Conservation (phyloP, 1,140 invertebrate species). For the Drosophila ambigua region DNA sequence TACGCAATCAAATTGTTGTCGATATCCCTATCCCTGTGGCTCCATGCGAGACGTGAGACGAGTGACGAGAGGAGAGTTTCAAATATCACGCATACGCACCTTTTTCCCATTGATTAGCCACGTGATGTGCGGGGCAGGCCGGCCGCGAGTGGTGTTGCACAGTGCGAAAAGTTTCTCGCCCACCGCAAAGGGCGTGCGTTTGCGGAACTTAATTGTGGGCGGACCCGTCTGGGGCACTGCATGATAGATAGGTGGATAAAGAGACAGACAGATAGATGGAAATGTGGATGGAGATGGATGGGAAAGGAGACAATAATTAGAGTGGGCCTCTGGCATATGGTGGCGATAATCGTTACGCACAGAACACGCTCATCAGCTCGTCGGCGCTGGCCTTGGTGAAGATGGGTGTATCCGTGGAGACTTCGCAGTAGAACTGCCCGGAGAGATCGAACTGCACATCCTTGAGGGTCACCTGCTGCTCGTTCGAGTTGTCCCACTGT, state of each 20-base stretch:
- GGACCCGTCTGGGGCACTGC: slow-evolving; percentile 88
- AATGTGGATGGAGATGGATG: slow-evolving; percentile 4
- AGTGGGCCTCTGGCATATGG: slow-evolving; percentile 17
- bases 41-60: background rate
- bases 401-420: slow-evolving; percentile 90
- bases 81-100: slow-evolving; percentile 85
- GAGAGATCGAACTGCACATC: slow-evolving; percentile 90
- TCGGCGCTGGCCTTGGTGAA: slow-evolving; percentile 89
- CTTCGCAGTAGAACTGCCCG: slow-evolving; percentile 90
- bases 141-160: slow-evolving; percentile 89
- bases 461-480: slow-evolving; percentile 89
- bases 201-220: slow-evolving; percentile 89
- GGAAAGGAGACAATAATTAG: slow-evolving; percentile 55
- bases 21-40: no score
- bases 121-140: slow-evolving; percentile 90
- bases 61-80: slow-evolving; percentile 9
- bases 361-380: slow-evolving; percentile 90
- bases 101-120: slow-evolving; percentile 93
- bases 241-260: background rate
- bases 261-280: no score
- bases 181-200: slow-evolving; percentile 86
- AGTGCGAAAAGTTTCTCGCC: slow-evolving; percentile 90
- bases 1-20: slow-evolving; percentile 16
- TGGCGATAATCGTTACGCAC: slow-evolving; percentile 85
- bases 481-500: slow-evolving; percentile 88